phyloP scores from a whole-genome alignment of 2,113 vertebrate species.

The Irena cyanogastra region DNA sequence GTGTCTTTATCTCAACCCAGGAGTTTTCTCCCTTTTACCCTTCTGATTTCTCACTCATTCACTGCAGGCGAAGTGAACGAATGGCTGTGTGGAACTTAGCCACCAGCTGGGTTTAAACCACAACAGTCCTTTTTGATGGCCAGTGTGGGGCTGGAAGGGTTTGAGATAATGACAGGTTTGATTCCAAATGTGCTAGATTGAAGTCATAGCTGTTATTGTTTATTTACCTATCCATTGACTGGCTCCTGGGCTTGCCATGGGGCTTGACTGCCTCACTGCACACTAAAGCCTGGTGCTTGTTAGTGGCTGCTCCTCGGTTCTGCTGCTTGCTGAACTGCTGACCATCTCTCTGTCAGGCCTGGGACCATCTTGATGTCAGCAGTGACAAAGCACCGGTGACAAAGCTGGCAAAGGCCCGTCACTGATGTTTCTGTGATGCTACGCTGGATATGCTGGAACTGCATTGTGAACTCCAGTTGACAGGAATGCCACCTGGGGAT shows the following conservation, averaged over 20 bases:
- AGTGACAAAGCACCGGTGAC: neutral
- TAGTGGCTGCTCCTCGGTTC: neutral
- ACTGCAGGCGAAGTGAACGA: fast-evolving
- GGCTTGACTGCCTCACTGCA: neutral
- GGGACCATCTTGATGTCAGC: neutral
- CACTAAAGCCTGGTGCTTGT: neutral
- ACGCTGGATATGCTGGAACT: neutral
- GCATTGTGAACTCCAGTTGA: neutral
- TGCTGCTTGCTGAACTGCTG: neutral
- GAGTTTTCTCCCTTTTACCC: neutral
- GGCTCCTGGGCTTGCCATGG: neutral
- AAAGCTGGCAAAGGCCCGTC: neutral
- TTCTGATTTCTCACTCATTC: neutral
- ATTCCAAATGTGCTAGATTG: neutral
- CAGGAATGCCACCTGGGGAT: neutral
- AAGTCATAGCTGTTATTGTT: neutral
- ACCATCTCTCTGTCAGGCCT: neutral
- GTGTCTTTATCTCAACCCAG: neutral
- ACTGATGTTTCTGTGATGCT: neutral
- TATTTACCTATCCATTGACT: neutral
- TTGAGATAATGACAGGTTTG: neutral
- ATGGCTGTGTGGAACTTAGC: neutral
- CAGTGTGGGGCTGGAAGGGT: neutral
- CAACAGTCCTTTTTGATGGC: neutral
- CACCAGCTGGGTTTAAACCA: neutral